phyloP scores from a whole-genome alignment of 1,140 invertebrate genomes.

The Dysdera silvatica region DNA sequence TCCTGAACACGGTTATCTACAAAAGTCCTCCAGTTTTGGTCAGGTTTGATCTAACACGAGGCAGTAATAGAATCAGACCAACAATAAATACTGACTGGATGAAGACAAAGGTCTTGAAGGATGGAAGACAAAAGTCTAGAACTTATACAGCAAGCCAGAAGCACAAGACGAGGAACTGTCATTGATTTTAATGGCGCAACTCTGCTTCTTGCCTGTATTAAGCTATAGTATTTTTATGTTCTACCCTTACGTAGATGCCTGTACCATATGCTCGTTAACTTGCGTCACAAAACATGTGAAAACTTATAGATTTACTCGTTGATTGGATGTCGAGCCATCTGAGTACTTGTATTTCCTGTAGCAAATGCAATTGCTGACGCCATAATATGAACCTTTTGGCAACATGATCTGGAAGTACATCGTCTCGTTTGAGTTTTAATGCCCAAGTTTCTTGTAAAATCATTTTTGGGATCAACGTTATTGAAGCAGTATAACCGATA shows the following conservation, averaged over 20 bases:
- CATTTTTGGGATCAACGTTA: conserved; percentile 2
- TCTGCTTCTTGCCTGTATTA: conserved; percentile 14
- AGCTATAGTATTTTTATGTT: background rate
- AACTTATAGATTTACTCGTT: background rate
- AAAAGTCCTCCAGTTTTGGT: conserved; percentile 8
- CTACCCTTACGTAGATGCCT: conserved; percentile 1
- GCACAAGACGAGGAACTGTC: conserved; percentile 3
- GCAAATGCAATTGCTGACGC: background rate
- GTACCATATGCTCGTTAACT: background rate
- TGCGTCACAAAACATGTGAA: conserved; percentile 3
- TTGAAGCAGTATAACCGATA: background rate
- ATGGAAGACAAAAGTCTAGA: too few relatives aligned
- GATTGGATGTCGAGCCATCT: background rate
- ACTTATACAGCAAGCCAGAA: background rate
- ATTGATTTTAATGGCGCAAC: background rate
- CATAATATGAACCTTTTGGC: conserved; percentile 1
- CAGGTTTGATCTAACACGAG: background rate
- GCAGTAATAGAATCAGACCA: conserved; percentile 18
- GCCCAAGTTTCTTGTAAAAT: conserved; percentile 11
- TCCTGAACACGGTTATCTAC: background rate
- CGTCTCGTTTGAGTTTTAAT: conserved; percentile 11
- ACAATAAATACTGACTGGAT: conserved; percentile 1
- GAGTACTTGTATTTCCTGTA: background rate
- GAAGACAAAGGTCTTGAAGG: background rate
- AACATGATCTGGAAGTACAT: background rate